Evolutionary conservation across 2,888 invertebrate genomes (phyloP), one percentile per base, ranked within the genome.

Genomic region (Drosophila niveifrons): DNA sequence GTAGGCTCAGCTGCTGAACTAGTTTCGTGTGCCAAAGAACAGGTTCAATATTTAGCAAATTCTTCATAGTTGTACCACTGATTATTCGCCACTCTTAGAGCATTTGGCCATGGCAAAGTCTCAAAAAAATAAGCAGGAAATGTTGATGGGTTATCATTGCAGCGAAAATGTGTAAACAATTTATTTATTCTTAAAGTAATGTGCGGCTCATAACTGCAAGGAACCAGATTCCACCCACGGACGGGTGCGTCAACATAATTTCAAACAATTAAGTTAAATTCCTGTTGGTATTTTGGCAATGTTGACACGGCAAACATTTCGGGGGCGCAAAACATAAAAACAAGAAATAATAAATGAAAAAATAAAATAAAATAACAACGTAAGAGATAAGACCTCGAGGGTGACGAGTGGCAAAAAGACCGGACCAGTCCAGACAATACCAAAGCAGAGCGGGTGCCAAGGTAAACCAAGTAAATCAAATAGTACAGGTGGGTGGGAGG

Each of bases 381-480:
- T 8, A 43, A 53, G 39, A 44, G 53, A 53, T 53, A 53, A 53
- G 41, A 53, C 13, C 36, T 34, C 31, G 48, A 17, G 28, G 15
- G 29, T 7, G 44, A 23, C 15, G 39, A 41, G 11, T 28, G 29
- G 56, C 23, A 44, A 46, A 13, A 17, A 34, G 47, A 29, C 15
- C 10, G 13, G 39, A 46, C 43, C 47, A 52, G 36, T 15, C 34
- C 18, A 44, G 17, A 47, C 47, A 72, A 31, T 44, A 41, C 47
- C 13, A 51, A 48, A 56, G 51, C 13, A 51, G 43, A 59, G 66
- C 47, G 61, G 57, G 58, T 65, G 74, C 64, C 75, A 71, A 78
- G 81, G 78, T 78, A 72, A 82, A 70, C 66, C 62, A 72, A 82
- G 82, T 75, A 80, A 85, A 77, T 82, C 77, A 80, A 88, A 80